Conservation (phyloP, 2,888 invertebrate genomes). For the Deladenus siricidicola region DNA sequence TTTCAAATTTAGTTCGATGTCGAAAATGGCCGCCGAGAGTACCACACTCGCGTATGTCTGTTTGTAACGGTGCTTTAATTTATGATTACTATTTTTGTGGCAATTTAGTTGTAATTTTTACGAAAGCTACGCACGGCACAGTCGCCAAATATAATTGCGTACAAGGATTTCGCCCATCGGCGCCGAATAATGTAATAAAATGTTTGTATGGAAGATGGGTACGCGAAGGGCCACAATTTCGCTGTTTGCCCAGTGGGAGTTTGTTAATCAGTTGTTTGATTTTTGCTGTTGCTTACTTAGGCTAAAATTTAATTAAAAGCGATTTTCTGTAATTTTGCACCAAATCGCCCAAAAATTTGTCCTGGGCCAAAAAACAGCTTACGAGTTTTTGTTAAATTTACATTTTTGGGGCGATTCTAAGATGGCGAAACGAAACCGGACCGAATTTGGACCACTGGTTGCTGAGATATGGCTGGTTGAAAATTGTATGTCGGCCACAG, state of each 20-base stretch:
- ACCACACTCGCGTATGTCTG: slow-evolving; percentile 72
- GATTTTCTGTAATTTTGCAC: too few species aligned
- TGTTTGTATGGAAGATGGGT: slow-evolving; percentile 84
- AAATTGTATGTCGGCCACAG: too few species aligned
- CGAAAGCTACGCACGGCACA: slow-evolving; percentile 91
- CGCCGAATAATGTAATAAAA: slow-evolving; percentile 60
- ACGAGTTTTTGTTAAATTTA: slow-evolving; percentile 11
- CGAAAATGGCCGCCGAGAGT: slow-evolving; percentile 74
- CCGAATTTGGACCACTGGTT: too few species aligned
- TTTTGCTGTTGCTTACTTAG: too few species aligned
- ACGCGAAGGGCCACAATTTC: slow-evolving; percentile 33
- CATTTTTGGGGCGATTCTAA: too few species aligned
- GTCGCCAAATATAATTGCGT: slow-evolving; percentile 79
- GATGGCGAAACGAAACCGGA: too few species aligned
- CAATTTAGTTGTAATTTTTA: slow-evolving; percentile 71
- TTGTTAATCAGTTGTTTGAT: not conserved
- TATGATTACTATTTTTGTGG: too few species aligned
- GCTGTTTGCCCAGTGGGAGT: slow-evolving; percentile 46
- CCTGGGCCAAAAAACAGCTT: too few species aligned
- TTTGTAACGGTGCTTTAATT: too few species aligned
- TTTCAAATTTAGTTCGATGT: slow-evolving; percentile 62
- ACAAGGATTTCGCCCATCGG: slow-evolving; percentile 65
- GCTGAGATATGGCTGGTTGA: too few species aligned
- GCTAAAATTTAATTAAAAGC: too few species aligned
- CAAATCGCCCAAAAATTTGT: too few species aligned